Evolutionary conservation across 2,113 vertebrate genomes (phyloP), one percentile per base, ranked within the genome.

Genomic region (Todiramphus chloris): DNA sequence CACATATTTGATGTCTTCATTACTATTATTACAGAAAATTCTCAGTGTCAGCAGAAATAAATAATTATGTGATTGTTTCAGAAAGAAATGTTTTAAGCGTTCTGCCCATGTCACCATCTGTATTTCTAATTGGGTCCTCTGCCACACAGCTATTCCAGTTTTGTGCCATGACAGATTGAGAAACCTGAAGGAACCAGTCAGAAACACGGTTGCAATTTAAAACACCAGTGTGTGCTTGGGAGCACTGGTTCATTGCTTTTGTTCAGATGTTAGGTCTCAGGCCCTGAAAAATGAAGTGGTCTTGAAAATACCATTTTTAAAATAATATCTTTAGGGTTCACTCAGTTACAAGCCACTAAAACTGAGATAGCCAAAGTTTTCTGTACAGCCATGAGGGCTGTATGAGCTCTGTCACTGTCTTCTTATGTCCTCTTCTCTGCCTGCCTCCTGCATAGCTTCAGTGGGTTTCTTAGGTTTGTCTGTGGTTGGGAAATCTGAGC

Each of bases 21-120:
- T 91, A 92, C 46, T 90, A 27, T 43, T 73, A 77, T 73, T 90
- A 69, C 21, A 91, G n/a, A 76, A 91, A 94, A 83, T 73, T 76
- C 53, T 83, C 48, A 27, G 2, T 60, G 43, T 75, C 73, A 89
- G 43, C 51, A 94, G 69, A 92, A 95, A 84, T 62, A 90, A 90
- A 30, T 68, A 93, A 84, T 91, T 83, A 67, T 39, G 19, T 17
- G 5, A 30, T 51, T 25, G 16, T 78, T 93, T 78, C 69, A 89
- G 41, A 75, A 94, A 68, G 27, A 3, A 90, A 78, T 58, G 16
- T 74, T 90, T 80, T 88, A 77, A 88, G 50, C 24, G 67, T 75
- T 89, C 39, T 87, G 43, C 43, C n/a, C 67, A 8, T 75, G 41
- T 51, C 10, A 25, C 25, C 21, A 8, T 58, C 69, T 58, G 37